Evolutionary conservation across 2,888 invertebrate genomes (phyloP).

Genomic region (Alviniconcha strummeri): DNA sequence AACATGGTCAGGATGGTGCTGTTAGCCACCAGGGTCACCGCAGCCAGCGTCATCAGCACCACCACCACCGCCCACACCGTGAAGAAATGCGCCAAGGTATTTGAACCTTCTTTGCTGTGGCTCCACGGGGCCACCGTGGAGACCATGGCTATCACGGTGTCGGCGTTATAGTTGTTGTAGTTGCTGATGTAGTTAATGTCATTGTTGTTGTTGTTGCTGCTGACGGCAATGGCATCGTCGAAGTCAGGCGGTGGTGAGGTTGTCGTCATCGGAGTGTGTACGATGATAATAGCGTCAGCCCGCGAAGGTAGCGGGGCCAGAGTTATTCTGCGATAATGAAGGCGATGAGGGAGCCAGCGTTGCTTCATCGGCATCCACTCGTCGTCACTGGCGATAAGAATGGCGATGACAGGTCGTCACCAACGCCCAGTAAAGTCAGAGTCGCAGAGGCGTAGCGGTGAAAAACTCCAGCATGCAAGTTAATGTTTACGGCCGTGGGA

Average conservation of each 20-base stretch:
- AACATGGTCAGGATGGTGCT: slow-evolving; percentile 59
- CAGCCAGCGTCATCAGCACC: slow-evolving; percentile 51
- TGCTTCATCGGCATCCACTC: background rate
- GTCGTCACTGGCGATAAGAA: background rate
- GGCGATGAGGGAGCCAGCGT: background rate
- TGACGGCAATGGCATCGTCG: background rate
- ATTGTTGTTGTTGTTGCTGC: slow-evolving; percentile 7
- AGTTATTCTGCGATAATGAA: background rate
- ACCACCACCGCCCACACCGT: slow-evolving; percentile 40
- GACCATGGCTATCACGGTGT: background rate
- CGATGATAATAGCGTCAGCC: too few relatives aligned
- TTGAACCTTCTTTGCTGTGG: background rate
- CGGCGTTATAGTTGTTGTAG: background rate
- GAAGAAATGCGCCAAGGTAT: slow-evolving; percentile 19
- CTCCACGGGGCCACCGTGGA: background rate
- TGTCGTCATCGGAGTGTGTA: background rate
- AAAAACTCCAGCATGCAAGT: too few relatives aligned
- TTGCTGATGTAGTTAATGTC: background rate
- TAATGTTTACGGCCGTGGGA: too few relatives aligned
- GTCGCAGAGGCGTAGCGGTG: too few relatives aligned
- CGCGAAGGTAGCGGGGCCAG: background rate
- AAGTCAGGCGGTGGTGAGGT: background rate
- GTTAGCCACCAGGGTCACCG: slow-evolving; percentile 57
- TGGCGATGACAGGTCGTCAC: too few relatives aligned
- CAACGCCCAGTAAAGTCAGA: too few relatives aligned